A percentile compares a stretch with the other conserved stretches of the same genome.
Evolutionary conservation across 2,113 vertebrate genomes (phyloP).

Genomic region (Sisor rabdophorus): DNA sequence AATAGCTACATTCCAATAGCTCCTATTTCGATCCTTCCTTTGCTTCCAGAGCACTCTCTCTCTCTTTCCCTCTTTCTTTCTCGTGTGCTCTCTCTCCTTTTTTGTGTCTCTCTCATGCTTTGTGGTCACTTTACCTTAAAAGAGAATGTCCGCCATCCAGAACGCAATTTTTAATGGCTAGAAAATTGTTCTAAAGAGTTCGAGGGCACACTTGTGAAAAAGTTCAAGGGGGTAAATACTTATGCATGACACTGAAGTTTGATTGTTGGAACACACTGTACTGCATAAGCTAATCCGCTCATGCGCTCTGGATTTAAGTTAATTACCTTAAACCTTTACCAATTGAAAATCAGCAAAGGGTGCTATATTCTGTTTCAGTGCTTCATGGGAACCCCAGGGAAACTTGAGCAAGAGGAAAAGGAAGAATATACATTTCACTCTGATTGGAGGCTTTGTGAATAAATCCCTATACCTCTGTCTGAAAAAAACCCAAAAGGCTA

Average conservation of each 20-base stretch:
- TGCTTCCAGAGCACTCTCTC: constrained; percentile 9
- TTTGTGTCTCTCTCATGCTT: background rate
- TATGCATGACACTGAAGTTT: background rate
- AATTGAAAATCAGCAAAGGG: background rate
- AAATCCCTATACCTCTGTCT: constrained; percentile 26
- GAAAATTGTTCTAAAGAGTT: background rate
- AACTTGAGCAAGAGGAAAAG: background rate
- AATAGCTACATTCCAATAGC: constrained; percentile 32
- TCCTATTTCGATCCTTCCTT: constrained; percentile 30
- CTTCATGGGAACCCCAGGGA: constrained; percentile 18
- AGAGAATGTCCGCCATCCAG: constrained; percentile 22
- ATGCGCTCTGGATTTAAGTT: background rate
- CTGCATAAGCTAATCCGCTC: background rate
- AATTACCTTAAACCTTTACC: constrained; percentile 12
- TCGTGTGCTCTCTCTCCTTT: too few species aligned
- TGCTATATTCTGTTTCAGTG: constrained; percentile 15
- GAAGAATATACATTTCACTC: constrained; percentile 30
- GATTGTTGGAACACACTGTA: background rate
- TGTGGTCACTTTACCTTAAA: constrained; percentile 19
- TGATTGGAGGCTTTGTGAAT: constrained; percentile 50
- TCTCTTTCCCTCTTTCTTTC: background rate
- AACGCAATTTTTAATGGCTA: background rate
- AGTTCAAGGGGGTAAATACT: background rate
- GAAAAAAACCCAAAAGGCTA: background rate
- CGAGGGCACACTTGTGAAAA: background rate